Evolutionary conservation across 2,113 vertebrate species (phyloP), one percentile per base, ranked within the genome.

Genomic region (Tetraodon nigroviridis): DNA sequence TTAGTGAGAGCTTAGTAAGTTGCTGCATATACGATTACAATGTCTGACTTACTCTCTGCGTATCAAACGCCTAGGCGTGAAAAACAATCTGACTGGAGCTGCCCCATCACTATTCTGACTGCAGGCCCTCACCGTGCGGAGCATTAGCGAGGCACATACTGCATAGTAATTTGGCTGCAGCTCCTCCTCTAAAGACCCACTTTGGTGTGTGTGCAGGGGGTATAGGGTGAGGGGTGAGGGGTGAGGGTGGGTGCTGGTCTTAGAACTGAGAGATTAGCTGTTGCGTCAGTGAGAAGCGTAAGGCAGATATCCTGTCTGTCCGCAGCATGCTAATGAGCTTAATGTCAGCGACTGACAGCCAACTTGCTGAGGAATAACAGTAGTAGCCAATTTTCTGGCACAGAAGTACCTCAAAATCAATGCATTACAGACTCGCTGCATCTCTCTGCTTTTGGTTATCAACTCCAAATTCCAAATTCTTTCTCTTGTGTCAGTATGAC

Each of bases 231-330:
- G 15, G 52, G 58, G 12, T 16, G 47, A 48, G 61, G 48, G 60
- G 16, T 6, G 18, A 21, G n/a, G 18, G 41, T 32, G 6, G 58
- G 69, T 37, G 32, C 32, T 37, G 32, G 32, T 62, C 58, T 66
- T 49, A 50, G 20, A 49, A 37, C 61, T 63, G 41, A 44, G 24
- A 81, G 80, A 85, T 87, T 78, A 84, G 67, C 76, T 75, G 75
- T 84, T 72, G 69, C 73, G 68, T 72, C 71, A 74, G 63, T 37
- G 60, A 72, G 75, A 64, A 64, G 52, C 45, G 69, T 29, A 44
- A 48, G 61, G 42, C 48, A 66, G 48, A 52, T 67, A 62, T 60
- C 48, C 50, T 48, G 51, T 59, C 57, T 58, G 67, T 71, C 64
- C 63, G 55, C 6, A 10, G n/a, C 24, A 27, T 27, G 24, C 49